phyloP scores from a whole-genome alignment of 2,797 vertebrate species.

The Caiman crocodilus region DNA sequence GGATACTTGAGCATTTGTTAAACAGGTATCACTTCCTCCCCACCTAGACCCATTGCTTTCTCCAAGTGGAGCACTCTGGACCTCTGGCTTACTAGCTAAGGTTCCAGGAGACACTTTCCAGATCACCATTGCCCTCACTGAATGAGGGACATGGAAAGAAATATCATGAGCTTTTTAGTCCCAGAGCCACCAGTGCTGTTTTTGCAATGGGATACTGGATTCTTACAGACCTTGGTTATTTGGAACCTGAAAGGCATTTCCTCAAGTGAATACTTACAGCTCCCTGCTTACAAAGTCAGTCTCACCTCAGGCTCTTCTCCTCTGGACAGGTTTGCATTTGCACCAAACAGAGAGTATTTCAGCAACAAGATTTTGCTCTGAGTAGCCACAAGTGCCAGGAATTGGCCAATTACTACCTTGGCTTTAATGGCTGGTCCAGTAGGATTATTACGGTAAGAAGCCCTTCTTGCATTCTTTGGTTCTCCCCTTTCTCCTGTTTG shows the following conservation, averaged over 20 bases:
- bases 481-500: neutral
- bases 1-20: neutral
- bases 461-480: neutral
- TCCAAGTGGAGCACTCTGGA: neutral
- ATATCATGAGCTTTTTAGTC: neutral
- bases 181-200: rapidly evolving
- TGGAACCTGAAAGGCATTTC: neutral
- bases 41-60: neutral
- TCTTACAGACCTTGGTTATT: neutral
- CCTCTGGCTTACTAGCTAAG: too few relatives aligned
- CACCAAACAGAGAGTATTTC: conserved; percentile 77
- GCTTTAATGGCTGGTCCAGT: conserved; percentile 90
- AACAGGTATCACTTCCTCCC: neutral
- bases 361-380: conserved; percentile 67
- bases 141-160: neutral
- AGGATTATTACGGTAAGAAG: conserved; percentile 84
- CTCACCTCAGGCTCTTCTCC: neutral
- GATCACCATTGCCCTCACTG: rapidly evolving
- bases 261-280: neutral
- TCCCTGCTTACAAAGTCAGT: neutral
- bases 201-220: neutral
- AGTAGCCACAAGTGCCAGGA: conserved; percentile 85
- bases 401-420: conserved; percentile 89
- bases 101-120: neutral
- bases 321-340: conserved; percentile 84